Evolutionary conservation across 2,888 invertebrate genomes (phyloP).

Genomic region (Xylota sylvarum): DNA sequence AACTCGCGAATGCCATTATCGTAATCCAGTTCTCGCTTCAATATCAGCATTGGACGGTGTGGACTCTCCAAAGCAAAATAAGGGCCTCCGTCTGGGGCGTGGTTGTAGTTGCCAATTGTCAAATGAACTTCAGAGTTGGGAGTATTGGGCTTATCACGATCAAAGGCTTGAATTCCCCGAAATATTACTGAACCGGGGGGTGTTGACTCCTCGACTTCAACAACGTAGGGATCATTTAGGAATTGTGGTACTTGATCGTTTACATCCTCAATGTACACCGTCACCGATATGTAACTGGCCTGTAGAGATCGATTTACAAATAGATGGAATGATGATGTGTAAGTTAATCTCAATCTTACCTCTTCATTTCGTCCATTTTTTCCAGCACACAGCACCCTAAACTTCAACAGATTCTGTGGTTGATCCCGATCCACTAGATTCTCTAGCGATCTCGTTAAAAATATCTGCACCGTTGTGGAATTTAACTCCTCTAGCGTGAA

Average conservation of each 20-base stretch:
- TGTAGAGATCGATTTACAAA: slow-evolving; percentile 81
- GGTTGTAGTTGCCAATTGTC: slow-evolving; percentile 88
- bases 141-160: slow-evolving; percentile 94
- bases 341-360: slow-evolving; percentile 76
- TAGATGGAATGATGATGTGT: neutral
- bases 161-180: slow-evolving; percentile 91
- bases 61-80: slow-evolving; percentile 91
- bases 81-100: slow-evolving; percentile 82
- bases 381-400: slow-evolving; percentile 89
- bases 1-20: slow-evolving; percentile 93
- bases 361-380: slow-evolving; percentile 83
- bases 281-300: slow-evolving; percentile 93
- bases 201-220: slow-evolving; percentile 92
- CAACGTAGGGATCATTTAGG: slow-evolving; percentile 91
- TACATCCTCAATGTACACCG: slow-evolving; percentile 94
- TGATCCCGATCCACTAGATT: slow-evolving; percentile 92
- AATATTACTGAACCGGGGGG: slow-evolving; percentile 92
- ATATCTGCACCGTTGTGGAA: slow-evolving; percentile 90
- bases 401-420: slow-evolving; percentile 93
- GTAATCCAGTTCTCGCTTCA: slow-evolving; percentile 91
- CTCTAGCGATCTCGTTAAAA: slow-evolving; percentile 91
- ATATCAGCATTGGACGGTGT: slow-evolving; percentile 90
- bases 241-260: slow-evolving; percentile 94
- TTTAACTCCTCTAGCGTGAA: slow-evolving; percentile 88
- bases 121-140: slow-evolving; percentile 95